Conservation (phyloP, 2,888 invertebrate species). For the Synergus gifuensis region DNA sequence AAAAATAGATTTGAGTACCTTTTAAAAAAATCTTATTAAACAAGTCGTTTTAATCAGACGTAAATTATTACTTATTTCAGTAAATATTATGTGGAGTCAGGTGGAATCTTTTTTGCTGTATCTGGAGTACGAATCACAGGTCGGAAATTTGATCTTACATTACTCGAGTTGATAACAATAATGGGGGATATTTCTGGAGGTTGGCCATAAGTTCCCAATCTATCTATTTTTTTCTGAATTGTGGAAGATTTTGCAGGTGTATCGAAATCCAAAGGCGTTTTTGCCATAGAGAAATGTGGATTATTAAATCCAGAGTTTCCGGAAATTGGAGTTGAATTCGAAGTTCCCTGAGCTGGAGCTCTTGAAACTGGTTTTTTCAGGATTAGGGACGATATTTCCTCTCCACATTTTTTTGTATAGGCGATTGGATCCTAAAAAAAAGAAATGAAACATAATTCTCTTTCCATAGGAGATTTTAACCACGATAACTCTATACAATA, state of each 20-base stretch:
- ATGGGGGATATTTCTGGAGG: slow-evolving; percentile 81
- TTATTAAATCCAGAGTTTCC: slow-evolving; percentile 48
- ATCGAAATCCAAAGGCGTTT: slow-evolving; percentile 43
- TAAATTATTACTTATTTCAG: not conserved
- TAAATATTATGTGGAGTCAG: slow-evolving; percentile 20
- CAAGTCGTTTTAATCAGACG: not conserved
- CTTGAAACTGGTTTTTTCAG: slow-evolving; percentile 63
- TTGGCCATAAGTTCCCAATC: slow-evolving; percentile 80
- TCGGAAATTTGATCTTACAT: slow-evolving; percentile 66
- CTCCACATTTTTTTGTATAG: slow-evolving; percentile 63
- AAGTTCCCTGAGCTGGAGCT: slow-evolving; percentile 45
- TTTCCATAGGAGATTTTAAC: not conserved
- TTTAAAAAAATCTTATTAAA: not conserved
- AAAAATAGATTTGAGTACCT: not conserved
- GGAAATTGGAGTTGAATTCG: slow-evolving; percentile 16
- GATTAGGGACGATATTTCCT: slow-evolving; percentile 63
- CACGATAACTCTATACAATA: not conserved
- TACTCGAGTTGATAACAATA: slow-evolving; percentile 77
- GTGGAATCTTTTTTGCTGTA: slow-evolving; percentile 31
- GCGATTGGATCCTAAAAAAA: slow-evolving; percentile 58
- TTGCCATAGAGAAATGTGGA: slow-evolving; percentile 48
- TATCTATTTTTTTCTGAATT: slow-evolving; percentile 77
- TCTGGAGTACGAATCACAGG: slow-evolving; percentile 56
- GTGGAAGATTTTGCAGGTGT: slow-evolving; percentile 55
- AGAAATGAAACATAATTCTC: not conserved